Conservation (phyloP, 1,140 invertebrate species). For the Brachystomella parvula region DNA sequence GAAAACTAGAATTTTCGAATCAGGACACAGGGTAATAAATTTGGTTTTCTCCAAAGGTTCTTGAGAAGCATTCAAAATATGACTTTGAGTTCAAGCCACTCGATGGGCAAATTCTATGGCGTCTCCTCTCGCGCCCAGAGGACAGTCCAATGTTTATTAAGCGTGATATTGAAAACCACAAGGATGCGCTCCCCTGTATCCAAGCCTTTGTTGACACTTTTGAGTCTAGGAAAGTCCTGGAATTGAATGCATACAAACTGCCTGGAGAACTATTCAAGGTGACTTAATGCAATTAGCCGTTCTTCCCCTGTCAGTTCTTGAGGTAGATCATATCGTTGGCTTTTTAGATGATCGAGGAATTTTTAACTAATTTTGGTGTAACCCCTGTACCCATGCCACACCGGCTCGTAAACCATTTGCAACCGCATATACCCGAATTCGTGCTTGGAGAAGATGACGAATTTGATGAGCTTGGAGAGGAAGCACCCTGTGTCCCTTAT, state of each 20-base stretch:
- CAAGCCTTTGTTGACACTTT: conserved; percentile 23
- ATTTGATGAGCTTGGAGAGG: conserved; percentile 1
- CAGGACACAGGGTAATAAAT: too few species aligned
- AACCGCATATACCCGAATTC: neutral
- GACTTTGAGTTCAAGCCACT: conserved; percentile 18
- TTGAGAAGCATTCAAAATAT: neutral
- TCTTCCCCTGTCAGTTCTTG: neutral
- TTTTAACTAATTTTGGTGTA: conserved; percentile 17
- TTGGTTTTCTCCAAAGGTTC: too few species aligned
- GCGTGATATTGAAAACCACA: conserved; percentile 21
- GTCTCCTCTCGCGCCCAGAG: conserved; percentile 25
- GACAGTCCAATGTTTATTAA: conserved; percentile 23
- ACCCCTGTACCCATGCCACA: conserved; percentile 9
- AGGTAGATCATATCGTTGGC: neutral
- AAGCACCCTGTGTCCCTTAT: neutral
- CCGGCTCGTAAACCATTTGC: conserved; percentile 4
- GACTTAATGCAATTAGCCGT: neutral
- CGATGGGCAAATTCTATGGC: conserved; percentile 7
- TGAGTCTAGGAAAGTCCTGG: conserved; percentile 24
- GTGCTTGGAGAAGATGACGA: neutral
- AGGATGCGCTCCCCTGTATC: conserved; percentile 8
- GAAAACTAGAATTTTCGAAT: too few species aligned
- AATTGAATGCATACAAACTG: conserved; percentile 27
- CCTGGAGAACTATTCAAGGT: conserved; percentile 22
- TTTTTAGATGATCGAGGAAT: conserved; percentile 21